Conservation (phyloP, 1,140 invertebrate species). For the Zaprionus ornatus region DNA sequence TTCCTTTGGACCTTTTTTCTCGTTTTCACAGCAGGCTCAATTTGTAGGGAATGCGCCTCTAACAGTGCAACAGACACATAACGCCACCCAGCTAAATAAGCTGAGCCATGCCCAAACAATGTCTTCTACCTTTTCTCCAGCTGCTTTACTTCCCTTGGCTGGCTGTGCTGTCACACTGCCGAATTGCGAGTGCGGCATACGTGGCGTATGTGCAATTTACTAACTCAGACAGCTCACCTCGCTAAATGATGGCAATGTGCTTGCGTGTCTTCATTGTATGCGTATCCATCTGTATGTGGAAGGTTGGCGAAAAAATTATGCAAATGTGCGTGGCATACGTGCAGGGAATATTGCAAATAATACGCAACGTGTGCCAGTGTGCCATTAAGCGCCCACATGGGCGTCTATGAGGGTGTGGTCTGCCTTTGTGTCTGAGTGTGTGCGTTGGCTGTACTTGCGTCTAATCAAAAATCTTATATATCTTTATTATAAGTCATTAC, state of each 20-base stretch:
- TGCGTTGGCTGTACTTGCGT: slow-evolving; percentile 24
- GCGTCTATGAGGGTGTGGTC: background rate
- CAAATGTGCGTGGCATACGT: slow-evolving; percentile 74
- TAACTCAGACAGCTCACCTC: slow-evolving; percentile 70
- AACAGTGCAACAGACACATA: slow-evolving; percentile 51
- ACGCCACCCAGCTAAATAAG: slow-evolving; percentile 29
- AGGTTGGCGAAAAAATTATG: slow-evolving; percentile 65
- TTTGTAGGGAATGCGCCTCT: slow-evolving; percentile 52
- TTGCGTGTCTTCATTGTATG: slow-evolving; percentile 5
- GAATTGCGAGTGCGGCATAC: slow-evolving; percentile 48
- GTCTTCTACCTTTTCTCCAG: background rate
- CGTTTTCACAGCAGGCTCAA: slow-evolving; percentile 46
- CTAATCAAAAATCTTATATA: slow-evolving; percentile 64
- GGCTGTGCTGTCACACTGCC: background rate
- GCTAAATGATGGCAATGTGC: slow-evolving; percentile 74
- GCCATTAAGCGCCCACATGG: slow-evolving; percentile 64
- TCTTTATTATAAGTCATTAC: slow-evolving; percentile 42
- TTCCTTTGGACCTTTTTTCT: slow-evolving; percentile 37
- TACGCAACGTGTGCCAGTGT: slow-evolving; percentile 72
- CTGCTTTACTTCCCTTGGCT: slow-evolving; percentile 5
- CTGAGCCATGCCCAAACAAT: slow-evolving; percentile 37
- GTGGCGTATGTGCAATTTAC: slow-evolving; percentile 76
- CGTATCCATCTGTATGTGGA: slow-evolving; percentile 6
- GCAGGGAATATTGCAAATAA: slow-evolving; percentile 73
- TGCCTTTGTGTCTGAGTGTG: background rate